Base-by-base conservation (phyloP, 23 tunicate species). In the Styela clava region DNA sequence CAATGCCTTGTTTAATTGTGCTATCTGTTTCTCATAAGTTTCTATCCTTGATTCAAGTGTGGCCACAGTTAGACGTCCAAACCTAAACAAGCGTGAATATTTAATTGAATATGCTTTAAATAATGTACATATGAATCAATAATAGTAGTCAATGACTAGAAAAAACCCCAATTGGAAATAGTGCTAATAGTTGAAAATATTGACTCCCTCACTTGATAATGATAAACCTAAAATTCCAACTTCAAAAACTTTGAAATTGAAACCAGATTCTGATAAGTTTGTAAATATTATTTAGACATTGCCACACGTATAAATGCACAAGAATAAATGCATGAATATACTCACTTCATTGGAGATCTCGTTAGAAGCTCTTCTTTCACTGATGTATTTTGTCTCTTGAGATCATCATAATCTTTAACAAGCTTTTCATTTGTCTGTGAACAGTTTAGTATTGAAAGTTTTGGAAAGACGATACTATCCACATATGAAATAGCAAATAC, bases 41-140 rank as follows among this genome's bases (percentile, higher is more conserved):
- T 91, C 85, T 37, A 91, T 63, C 19, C 87, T 74, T 2, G 87
- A 44, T 67, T 91, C 87, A 73, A 91, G 63, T 5, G 90, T 85
- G 35, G 97, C 97, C 31, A 91, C 97, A 20, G 89, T 85, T 28
- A 83, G 79, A 1, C 97, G 84, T 3, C 97, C 82, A 64, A 86
- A 83, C 33, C 90, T 91, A 76, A 34, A 73, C 79, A 25, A 16
- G 79, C 70, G 22, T 16, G 31, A 67, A 67, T 67, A 25, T 1
- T 1, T 24, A 67, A 61, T 22, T 22, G 22, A 21, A 0, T 22
- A 0, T 0, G 64, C n/a, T 23, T 21, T 61, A 0, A 61, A 22
- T 21, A n/a, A n/a, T n/a, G n/a, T n/a, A n/a, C n/a, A n/a, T n/a
- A n/a, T n/a, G n/a, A n/a, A n/a, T n/a, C n/a, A n/a, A n/a, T n/a